Conservation (phyloP, 2,888 invertebrate species). For the Oegoconia quadripuncta region DNA sequence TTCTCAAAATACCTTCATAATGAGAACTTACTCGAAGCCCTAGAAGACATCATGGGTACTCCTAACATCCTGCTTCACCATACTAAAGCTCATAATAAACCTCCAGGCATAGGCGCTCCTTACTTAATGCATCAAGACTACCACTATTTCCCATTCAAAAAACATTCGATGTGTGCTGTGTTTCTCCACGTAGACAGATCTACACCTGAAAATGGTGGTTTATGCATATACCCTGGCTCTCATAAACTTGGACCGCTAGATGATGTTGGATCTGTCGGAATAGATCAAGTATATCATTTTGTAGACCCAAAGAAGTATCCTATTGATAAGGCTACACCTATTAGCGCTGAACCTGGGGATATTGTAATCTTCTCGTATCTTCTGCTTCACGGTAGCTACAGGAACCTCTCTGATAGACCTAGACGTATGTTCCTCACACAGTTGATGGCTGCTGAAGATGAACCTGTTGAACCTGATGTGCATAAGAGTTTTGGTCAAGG, state of each 20-base stretch:
- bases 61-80: slow-evolving; percentile 70
- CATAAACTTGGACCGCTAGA: slow-evolving; percentile 70
- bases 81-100: slow-evolving; percentile 73
- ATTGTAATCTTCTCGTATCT: slow-evolving; percentile 74
- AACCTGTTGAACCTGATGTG: slow-evolving; percentile 47
- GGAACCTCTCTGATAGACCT: slow-evolving; percentile 53
- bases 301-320: slow-evolving; percentile 61
- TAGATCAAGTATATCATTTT: slow-evolving; percentile 50
- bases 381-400: slow-evolving; percentile 70
- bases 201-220: slow-evolving; percentile 70
- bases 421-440: slow-evolving; percentile 73
- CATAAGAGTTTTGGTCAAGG: slow-evolving; percentile 63
- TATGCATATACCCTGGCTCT: slow-evolving; percentile 74
- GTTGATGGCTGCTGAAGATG: slow-evolving; percentile 69
- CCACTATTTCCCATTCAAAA: slow-evolving; percentile 73
- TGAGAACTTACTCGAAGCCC: slow-evolving; percentile 56
- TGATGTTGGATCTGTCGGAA: slow-evolving; percentile 53
- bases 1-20: slow-evolving; percentile 60
- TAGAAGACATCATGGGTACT: slow-evolving; percentile 66
- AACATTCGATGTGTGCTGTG: slow-evolving; percentile 72
- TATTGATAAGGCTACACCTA: slow-evolving; percentile 58
- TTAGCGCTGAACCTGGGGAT: slow-evolving; percentile 65
- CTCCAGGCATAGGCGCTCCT: slow-evolving; percentile 67
- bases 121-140: slow-evolving; percentile 77
- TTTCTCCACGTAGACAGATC: slow-evolving; percentile 72